These are phyloP conservation scores for Chloebia gouldiae DNA, from an alignment of 2,113 vertebrate genomes.

Conservation along the genomic window DNA sequence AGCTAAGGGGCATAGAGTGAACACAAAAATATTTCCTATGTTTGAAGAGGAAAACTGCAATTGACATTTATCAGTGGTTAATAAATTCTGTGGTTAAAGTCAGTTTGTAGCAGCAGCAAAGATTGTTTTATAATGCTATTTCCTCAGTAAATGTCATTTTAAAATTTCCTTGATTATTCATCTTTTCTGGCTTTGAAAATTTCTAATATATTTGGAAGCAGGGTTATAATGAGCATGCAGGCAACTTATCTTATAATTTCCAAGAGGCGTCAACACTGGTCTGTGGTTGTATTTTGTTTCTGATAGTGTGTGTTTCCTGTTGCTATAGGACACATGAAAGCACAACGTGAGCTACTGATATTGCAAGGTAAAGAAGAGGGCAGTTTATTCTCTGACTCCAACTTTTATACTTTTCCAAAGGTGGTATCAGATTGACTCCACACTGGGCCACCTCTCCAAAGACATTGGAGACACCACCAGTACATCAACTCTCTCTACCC, in stretches of 20 bases:
- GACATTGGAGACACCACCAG: no score
- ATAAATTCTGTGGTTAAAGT: not conserved
- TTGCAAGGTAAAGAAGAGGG: no score
- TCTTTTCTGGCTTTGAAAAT: constrained; percentile 16
- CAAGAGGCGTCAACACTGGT: not conserved
- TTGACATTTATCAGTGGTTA: not conserved
- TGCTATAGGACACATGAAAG: no score
- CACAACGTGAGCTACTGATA: no score
- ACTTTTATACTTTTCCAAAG: no score
- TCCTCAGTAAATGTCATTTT: not conserved
- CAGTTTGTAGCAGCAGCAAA: not conserved
- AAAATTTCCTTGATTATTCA: constrained; percentile 26
- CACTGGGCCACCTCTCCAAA: no score
- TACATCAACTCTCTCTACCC: no score
- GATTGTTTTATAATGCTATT: not conserved
- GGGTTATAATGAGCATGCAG: not conserved
- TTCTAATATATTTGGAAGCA: not conserved
- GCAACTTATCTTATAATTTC: not conserved
- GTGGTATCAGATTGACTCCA: no score
- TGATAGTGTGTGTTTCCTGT: not conserved
- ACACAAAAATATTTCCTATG: not conserved
- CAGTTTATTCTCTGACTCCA: no score
- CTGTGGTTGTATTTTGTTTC: not conserved
- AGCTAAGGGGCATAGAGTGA: not conserved
- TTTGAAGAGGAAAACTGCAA: not conserved